Base-by-base conservation (phyloP, 2,888 invertebrate species). In the Caenorhabditis afra region DNA sequence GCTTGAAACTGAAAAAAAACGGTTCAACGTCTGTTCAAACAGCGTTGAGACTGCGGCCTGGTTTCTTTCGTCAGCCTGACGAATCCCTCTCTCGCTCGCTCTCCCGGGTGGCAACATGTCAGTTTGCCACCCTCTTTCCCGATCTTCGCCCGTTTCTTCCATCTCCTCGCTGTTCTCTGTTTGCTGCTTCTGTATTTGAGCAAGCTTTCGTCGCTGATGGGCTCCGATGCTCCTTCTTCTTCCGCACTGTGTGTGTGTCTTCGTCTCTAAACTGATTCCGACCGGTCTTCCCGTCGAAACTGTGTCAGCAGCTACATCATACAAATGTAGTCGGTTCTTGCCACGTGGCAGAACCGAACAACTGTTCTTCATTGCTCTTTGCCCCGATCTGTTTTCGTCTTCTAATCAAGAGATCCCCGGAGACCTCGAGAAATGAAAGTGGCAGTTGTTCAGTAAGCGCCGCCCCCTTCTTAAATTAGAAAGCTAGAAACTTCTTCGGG, bases 161-260 rank as follows among this genome's bases (percentile, higher is more conserved):
- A 20, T 22, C 23, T 23, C 8, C 29, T 37, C 55, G 39, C n/a
- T 12, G 65, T 41, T 57, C 58, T 37, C 66, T 75, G 45, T 75
- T 75, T 75, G 74, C 74, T 66, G 74, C 74, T 66, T 61, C 74
- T 75, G 59, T 74, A 75, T 75, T 75, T 75, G 66, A 75, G 66
- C 61, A 75, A 75, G 74, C 74, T 59, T 55, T 35, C 70, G 70
- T 70, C 70, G 61, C 52, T 50, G 61, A 37, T 53, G 44, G n/a
- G 50, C 16, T 39, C 67, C 50, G 44, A 35, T 50, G 47, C 37
- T 47, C 52, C 52, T 23, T 47, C 50, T 39, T 44, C 61, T 18
- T 73, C 73, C 58, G 45, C 37, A 41, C 39, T 41, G 57, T 55
- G 64, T 39, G 57, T 57, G 44, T 49, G 62, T 64, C 64, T 20